These are phyloP conservation scores for Holotrichia oblita DNA, from an alignment of 1,140 invertebrate genomes.

Conservation along the genomic window DNA sequence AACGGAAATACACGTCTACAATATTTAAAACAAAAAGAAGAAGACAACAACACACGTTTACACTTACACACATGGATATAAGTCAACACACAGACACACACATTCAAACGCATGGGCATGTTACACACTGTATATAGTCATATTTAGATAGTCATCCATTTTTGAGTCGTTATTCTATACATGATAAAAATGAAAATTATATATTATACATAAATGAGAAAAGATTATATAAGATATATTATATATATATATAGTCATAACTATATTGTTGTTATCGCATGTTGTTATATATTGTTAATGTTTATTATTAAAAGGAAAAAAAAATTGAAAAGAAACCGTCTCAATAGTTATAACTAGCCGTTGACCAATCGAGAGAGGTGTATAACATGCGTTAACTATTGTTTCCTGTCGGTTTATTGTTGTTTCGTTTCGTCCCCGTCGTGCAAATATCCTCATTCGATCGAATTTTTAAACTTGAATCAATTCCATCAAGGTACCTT, in stretches of 20 bases:
- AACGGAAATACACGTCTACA: slow-evolving; percentile 1
- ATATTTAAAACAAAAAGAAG: background rate
- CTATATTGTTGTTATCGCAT: slow-evolving; percentile 62
- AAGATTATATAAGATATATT: slow-evolving; percentile 54
- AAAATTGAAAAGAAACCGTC: slow-evolving; percentile 46
- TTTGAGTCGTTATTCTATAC: slow-evolving; percentile 43
- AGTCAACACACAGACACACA: background rate
- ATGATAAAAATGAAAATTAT: slow-evolving; percentile 43
- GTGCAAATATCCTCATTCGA: no score
- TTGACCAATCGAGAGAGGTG: slow-evolving; percentile 50
- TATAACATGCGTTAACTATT: slow-evolving; percentile 46
- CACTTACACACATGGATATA: background rate
- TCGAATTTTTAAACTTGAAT: background rate
- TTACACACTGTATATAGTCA: slow-evolving; percentile 52
- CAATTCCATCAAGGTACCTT: background rate
- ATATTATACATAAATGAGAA: slow-evolving; percentile 57
- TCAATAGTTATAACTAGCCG: slow-evolving; percentile 51
- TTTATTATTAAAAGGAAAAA: slow-evolving; percentile 47
- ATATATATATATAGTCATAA: slow-evolving; percentile 48
- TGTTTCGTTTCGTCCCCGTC: background rate
- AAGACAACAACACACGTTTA: background rate
- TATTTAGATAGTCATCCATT: slow-evolving; percentile 50
- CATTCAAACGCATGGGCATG: slow-evolving; percentile 36
- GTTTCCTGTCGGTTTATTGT: background rate
- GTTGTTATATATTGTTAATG: slow-evolving; percentile 62